phyloP scores from a whole-genome alignment of 2,113 vertebrate genomes.

The Larimichthys crocea region DNA sequence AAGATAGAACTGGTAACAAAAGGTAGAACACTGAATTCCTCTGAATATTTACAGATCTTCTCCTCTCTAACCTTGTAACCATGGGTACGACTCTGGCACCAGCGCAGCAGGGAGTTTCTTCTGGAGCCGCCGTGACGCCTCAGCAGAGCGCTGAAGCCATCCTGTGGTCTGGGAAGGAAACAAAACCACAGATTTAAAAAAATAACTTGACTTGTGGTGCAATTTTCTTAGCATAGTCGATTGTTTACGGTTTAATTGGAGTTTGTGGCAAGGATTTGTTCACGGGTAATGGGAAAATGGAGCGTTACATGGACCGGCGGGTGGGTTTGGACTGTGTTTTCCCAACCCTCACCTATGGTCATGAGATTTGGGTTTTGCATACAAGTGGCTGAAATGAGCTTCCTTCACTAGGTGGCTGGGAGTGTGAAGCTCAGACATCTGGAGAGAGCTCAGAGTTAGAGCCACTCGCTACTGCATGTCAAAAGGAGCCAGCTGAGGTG shows the following conservation, averaged over 20 bases:
- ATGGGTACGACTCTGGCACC: slow-evolving; percentile 81
- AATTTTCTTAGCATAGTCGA: not conserved
- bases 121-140: slow-evolving; percentile 82
- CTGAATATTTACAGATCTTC: not conserved
- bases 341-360: too few relatives aligned
- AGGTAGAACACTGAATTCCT: not conserved
- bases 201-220: not conserved
- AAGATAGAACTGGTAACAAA: not conserved
- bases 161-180: slow-evolving; percentile 68
- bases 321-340: too few relatives aligned
- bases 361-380: too few relatives aligned
- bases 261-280: not conserved
- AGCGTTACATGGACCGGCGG: too few relatives aligned
- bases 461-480: too few relatives aligned
- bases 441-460: too few relatives aligned
- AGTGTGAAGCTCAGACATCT: too few relatives aligned
- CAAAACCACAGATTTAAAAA: not conserved
- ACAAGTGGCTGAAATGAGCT: too few relatives aligned
- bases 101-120: slow-evolving; percentile 82
- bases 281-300: too few relatives aligned
- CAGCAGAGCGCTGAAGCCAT: slow-evolving; percentile 78
- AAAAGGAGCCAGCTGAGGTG: too few relatives aligned
- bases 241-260: not conserved
- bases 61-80: slow-evolving; percentile 79
- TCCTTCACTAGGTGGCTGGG: too few relatives aligned